Conservation (phyloP, 2,888 invertebrate species). For the Mechanitis mazaeus region DNA sequence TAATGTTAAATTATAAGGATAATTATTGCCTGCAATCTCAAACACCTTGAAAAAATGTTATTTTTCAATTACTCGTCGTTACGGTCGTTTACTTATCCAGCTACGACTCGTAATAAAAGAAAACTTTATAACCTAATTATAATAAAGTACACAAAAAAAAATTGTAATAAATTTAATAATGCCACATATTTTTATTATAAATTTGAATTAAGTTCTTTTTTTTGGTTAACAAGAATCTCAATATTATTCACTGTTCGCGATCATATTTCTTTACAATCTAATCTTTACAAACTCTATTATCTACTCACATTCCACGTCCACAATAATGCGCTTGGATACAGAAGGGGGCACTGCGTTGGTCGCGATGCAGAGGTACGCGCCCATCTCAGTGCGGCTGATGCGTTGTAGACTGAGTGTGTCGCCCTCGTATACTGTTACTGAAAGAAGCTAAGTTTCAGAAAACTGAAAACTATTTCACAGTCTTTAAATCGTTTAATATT, state of each 20-base stretch:
- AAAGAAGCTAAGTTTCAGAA: constrained; percentile 43
- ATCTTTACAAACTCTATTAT: not conserved
- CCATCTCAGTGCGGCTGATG: constrained; percentile 93
- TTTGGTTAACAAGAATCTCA: not conserved
- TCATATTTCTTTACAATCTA: too few species aligned
- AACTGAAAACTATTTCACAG: not conserved
- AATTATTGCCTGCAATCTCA: constrained; percentile 14
- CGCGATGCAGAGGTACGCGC: constrained; percentile 88
- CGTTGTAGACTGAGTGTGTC: constrained; percentile 89
- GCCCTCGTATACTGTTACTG: constrained; percentile 90
- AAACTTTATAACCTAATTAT: not conserved
- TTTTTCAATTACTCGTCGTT: constrained; percentile 34
- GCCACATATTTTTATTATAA: too few species aligned
- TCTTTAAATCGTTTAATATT: too few species aligned
- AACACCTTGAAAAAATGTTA: constrained; percentile 32
- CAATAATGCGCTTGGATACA: constrained; percentile 93
- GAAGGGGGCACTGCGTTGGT: constrained; percentile 93
- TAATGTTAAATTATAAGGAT: too few species aligned
- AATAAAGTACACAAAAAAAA: not conserved
- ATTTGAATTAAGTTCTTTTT: too few species aligned
- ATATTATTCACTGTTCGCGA: not conserved
- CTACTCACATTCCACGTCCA: constrained; percentile 92
- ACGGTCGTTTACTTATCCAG: constrained; percentile 31
- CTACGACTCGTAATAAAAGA: constrained; percentile 15
- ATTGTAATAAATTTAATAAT: too few species aligned